Evolutionary conservation across 2,113 vertebrate species (phyloP), one percentile per base, ranked within the genome.

Genomic region (Platichthys stellatus): DNA sequence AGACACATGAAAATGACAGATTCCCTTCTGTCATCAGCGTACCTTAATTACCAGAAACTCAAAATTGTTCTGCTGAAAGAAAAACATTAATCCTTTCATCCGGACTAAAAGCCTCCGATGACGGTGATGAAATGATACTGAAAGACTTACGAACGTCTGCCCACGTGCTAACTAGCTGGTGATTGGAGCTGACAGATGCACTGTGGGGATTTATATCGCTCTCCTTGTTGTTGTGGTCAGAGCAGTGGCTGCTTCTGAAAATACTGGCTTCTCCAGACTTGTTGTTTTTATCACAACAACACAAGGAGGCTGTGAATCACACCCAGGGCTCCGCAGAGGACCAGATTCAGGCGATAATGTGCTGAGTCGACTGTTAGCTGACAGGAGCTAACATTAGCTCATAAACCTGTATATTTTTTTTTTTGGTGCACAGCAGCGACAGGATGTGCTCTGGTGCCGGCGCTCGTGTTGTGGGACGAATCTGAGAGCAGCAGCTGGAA

Each of bases 111-210:
- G 61, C 62, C 7, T 69, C 23, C 21, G n/a, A n/a, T 69, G 31
- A 63, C 58, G 45, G 23, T 63, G 64, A 73, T 69, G 72, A 80
- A 80, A 78, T 69, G 49, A 54, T 49, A n/a, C 49, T 66, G 83
- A 81, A 78, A 81, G 28, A 72, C 47, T 68, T 56, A 51, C 54
- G 12, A 5, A 18, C n/a, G 57, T 59, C 53, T 31, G 11, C 60
- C 31, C 51, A 31, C 38, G 63, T 35, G 54, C 53, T 43, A 60
- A 69, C 67, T 62, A 61, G 43, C 45, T 0, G 0, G 2, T 49
- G 43, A 73, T 77, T 53, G 17, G 72, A 58, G 24, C 57, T 15
- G 24, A 26, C 57, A 47, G 20, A 26, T 40, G 12, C 4, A 11
- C 49, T 23, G 21, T 12, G 4, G n/a, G 45, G 45, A 51, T 67